Conservation (phyloP, 2,113 vertebrate species). For the Pithys albifrons region DNA sequence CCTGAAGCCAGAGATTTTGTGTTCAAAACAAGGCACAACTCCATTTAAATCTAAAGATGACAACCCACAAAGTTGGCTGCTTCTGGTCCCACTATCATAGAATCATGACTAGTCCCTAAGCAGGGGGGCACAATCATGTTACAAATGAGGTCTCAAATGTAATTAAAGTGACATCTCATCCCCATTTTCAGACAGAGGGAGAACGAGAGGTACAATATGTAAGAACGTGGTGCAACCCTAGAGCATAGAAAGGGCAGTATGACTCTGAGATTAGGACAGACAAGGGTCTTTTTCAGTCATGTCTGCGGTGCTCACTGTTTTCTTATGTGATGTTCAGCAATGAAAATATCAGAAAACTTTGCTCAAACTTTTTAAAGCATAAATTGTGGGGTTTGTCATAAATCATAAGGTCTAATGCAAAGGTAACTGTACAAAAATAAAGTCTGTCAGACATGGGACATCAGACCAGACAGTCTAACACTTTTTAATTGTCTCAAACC, state of each 20-base stretch:
- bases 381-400: neutral
- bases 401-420: neutral
- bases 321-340: neutral
- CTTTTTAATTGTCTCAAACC: neutral
- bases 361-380: neutral
- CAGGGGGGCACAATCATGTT: neutral
- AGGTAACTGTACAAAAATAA: neutral
- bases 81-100: neutral
- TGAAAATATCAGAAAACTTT: neutral
- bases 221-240: neutral
- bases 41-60: neutral
- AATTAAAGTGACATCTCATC: neutral
- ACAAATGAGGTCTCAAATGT: neutral
- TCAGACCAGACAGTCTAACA: neutral
- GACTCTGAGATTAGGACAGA: neutral
- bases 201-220: neutral
- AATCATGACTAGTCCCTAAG: neutral
- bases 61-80: neutral
- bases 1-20: neutral
- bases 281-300: neutral
- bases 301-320: accelerated
- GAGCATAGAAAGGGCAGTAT: neutral
- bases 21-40: neutral
- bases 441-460: neutral
- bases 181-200: neutral